phyloP scores from a whole-genome alignment of 2,888 invertebrate genomes.

The Drepanosiphum platanoidis region DNA sequence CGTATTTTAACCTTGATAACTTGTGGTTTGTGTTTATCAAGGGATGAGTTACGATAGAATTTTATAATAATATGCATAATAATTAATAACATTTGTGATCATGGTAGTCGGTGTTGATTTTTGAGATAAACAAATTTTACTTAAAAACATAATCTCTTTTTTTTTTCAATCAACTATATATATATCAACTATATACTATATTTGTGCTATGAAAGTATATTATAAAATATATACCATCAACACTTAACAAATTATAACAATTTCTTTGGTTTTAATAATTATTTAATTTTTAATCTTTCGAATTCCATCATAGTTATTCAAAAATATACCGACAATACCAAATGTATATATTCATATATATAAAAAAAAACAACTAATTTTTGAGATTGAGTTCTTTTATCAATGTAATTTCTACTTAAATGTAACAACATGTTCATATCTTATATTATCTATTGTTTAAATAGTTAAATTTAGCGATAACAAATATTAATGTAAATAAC shows the following conservation, averaged over 20 bases:
- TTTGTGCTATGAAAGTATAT: not conserved
- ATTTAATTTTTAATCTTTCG: not conserved
- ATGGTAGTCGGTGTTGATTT: conserved; percentile 37
- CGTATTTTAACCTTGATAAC: conserved; percentile 29
- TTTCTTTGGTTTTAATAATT: not conserved
- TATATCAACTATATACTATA: too few species aligned
- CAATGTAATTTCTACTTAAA: conserved; percentile 23
- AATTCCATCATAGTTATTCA: not conserved
- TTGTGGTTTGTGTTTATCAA: conserved; percentile 37
- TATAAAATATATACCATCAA: not conserved
- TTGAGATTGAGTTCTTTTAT: conserved; percentile 28
- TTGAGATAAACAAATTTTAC: not conserved
- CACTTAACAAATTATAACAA: not conserved
- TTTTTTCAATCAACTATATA: not conserved
- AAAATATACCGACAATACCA: not conserved
- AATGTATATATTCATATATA: conserved; percentile 1
- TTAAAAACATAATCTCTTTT: conserved; percentile 3
- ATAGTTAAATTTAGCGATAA: conserved; percentile 36
- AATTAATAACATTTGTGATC: conserved; percentile 26
- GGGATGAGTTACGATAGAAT: not conserved
- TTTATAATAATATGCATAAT: conserved; percentile 28
- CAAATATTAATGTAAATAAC: conserved; percentile 43
- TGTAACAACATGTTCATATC: conserved; percentile 43
- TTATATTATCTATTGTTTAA: conserved; percentile 43
- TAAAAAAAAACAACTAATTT: conserved; percentile 1